Conservation (phyloP, 2,113 vertebrate genomes). For the Pelodiscus sinensis region DNA sequence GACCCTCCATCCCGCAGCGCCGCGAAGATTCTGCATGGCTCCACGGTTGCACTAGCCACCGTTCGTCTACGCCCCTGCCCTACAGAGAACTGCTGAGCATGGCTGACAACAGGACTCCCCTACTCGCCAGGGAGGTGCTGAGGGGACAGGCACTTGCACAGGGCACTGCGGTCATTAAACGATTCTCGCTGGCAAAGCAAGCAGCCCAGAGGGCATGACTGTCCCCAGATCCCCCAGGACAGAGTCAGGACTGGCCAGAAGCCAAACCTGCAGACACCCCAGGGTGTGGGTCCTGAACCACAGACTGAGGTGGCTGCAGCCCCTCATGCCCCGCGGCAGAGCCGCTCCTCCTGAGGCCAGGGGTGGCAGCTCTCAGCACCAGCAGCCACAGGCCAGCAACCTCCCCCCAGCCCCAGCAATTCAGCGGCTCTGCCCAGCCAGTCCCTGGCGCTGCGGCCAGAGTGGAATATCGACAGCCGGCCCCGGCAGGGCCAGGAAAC, state of each 20-base stretch:
- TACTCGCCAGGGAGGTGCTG: no score
- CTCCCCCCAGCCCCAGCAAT: neutral
- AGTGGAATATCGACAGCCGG: slow-evolving; percentile 38
- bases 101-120: neutral
- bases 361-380: neutral
- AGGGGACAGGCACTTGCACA: neutral
- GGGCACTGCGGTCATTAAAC: neutral
- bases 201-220: neutral
- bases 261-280: accelerated
- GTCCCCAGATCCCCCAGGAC: accelerated
- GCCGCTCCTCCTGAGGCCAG: neutral
- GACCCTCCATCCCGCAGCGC: no score
- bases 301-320: neutral
- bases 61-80: no score
- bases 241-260: accelerated
- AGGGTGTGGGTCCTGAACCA: neutral
- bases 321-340: accelerated
- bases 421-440: slow-evolving; percentile 18
- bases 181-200: neutral
- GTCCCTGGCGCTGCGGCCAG: slow-evolving; percentile 6
- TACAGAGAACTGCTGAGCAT: neutral
- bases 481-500: slow-evolving; percentile 47
- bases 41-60: no score
- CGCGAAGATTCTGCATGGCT: no score
- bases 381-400: neutral